Percentiles rank a stretch among this genome's conserved stretches.
Evolutionary conservation across 2,797 vertebrate species (phyloP).

Genomic region (Spinus pinus): DNA sequence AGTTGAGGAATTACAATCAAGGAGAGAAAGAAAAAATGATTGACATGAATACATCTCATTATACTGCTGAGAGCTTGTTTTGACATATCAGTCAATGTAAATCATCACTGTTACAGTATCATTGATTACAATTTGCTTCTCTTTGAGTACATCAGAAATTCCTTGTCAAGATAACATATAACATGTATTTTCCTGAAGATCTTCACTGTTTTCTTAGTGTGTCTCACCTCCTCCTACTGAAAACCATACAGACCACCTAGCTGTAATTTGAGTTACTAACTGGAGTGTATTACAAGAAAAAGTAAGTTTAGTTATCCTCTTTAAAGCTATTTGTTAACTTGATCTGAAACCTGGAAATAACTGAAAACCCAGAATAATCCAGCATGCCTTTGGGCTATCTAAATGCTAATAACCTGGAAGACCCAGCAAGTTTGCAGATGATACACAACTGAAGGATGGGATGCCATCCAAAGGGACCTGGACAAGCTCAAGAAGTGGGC

Average conservation of each 20-base stretch:
- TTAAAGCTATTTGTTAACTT: not conserved
- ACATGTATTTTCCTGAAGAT: not conserved
- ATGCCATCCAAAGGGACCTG: not conserved
- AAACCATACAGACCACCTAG: not conserved
- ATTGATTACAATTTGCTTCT: constrained; percentile 42
- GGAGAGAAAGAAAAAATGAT: not conserved
- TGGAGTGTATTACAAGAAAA: not conserved
- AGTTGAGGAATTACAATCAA: not conserved
- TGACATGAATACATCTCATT: not conserved
- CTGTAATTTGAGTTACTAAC: not conserved
- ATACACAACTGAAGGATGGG: not conserved
- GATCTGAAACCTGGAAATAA: not conserved
- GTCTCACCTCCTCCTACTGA: not conserved
- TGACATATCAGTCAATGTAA: constrained; percentile 31
- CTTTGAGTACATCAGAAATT: not conserved
- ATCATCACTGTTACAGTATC: constrained; percentile 11
- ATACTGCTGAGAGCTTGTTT: constrained; percentile 39
- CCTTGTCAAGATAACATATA: not conserved
- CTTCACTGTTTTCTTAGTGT: not conserved
- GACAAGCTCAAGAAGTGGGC: not conserved
- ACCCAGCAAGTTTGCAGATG: not conserved
- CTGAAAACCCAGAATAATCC: not conserved
- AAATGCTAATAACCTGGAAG: not conserved
- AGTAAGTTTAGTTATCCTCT: not conserved
- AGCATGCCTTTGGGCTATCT: not conserved